Evolutionary conservation across 2,888 invertebrate genomes (phyloP).

Genomic region (Heteromurus nitidus): DNA sequence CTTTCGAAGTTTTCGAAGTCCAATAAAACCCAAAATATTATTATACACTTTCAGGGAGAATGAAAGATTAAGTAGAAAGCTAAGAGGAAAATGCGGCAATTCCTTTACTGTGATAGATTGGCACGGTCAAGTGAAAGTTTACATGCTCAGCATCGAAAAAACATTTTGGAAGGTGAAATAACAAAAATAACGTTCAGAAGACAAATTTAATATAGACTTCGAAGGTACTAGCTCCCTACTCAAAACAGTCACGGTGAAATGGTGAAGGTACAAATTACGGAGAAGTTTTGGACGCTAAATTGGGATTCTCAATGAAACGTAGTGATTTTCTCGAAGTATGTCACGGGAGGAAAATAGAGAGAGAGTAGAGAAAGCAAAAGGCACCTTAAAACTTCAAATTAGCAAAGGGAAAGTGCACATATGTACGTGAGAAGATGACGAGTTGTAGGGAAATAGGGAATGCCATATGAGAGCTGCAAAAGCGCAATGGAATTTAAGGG

Average conservation of each 20-base stretch:
- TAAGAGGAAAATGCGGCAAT: background rate
- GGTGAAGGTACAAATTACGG: no score
- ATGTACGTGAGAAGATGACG: background rate
- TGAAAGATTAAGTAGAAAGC: conserved; percentile 16
- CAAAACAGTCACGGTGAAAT: no score
- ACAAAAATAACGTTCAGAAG: no score
- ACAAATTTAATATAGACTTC: no score
- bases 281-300: no score
- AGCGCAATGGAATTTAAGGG: conserved; percentile 25
- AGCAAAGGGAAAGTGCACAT: background rate
- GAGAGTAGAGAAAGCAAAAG: background rate
- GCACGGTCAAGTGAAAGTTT: background rate
- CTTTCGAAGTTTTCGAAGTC: no score
- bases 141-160: no score
- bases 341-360: background rate
- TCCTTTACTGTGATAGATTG: conserved; percentile 33
- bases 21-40: conserved; percentile 33
- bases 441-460: conserved; percentile 6
- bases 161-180: no score
- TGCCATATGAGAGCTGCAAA: background rate
- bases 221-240: no score
- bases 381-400: no score
- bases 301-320: conserved; percentile 23
- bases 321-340: conserved; percentile 33
- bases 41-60: background rate